phyloP scores from a whole-genome alignment of 2,113 vertebrate species.

The Muntiacus muntjak region DNA sequence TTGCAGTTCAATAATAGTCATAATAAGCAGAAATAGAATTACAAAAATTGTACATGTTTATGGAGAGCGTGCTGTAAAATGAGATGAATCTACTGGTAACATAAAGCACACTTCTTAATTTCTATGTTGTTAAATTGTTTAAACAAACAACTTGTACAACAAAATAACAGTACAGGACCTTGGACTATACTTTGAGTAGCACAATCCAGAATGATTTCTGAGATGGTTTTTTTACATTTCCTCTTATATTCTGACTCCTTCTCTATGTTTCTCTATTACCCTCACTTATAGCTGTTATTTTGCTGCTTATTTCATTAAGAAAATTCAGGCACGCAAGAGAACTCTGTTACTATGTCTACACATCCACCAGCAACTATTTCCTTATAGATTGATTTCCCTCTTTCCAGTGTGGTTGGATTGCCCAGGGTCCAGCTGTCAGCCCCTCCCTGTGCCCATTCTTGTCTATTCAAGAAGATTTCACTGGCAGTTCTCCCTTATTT shows the following conservation, averaged over 20 bases:
- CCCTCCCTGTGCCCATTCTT: not conserved
- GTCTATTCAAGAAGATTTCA: not conserved
- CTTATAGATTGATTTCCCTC: not conserved
- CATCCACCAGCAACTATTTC: not conserved
- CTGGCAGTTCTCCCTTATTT: not conserved
- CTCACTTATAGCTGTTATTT: not conserved
- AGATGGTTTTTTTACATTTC: not conserved
- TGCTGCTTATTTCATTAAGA: not conserved
- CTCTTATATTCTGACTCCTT: not conserved
- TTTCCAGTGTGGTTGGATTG: not conserved
- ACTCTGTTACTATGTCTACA: not conserved
- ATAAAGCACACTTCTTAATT: not conserved
- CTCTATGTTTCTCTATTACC: not conserved
- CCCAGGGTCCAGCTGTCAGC: not conserved
- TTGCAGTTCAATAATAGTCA: not conserved
- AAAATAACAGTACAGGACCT: not conserved
- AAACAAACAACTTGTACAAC: not conserved
- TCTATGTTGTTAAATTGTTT: not conserved
- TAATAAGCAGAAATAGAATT: not conserved
- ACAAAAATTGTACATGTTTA: not conserved
- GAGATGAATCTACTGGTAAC: not conserved
- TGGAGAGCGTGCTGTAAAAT: not conserved
- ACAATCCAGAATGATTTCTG: not conserved
- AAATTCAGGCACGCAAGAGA: not conserved
- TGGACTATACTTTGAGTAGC: not conserved